These are phyloP conservation scores for Galeopterus variegatus DNA, from an alignment of 2,113 vertebrate species.

Conservation along the genomic window DNA sequence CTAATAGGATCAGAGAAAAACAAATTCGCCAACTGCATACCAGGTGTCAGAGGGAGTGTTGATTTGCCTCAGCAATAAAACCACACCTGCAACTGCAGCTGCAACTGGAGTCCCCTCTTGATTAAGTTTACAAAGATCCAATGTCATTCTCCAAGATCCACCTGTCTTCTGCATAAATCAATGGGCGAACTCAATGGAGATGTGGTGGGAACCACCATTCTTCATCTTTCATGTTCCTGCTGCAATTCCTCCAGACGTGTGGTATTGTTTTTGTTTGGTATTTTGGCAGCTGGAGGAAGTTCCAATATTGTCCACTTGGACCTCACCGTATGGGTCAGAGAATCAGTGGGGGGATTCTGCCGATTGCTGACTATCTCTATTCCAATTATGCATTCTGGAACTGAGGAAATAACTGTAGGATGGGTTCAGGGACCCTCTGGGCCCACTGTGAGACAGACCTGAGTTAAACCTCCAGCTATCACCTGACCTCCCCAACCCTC, in stretches of 20 bases:
- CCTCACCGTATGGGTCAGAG: neutral
- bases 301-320: neutral
- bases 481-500: neutral
- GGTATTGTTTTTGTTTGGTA: fast-evolving
- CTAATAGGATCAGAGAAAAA: neutral
- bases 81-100: neutral
- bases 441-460: neutral
- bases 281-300: neutral
- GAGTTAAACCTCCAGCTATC: neutral
- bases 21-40: neutral
- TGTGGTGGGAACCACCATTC: neutral
- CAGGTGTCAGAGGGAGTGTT: neutral
- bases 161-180: neutral
- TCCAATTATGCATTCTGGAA: no score
- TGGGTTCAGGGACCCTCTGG: neutral
- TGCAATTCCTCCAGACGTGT: neutral
- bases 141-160: neutral
- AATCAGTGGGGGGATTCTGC: neutral
- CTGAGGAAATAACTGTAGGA: neutral
- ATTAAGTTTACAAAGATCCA: neutral
- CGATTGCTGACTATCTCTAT: neutral
- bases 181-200: neutral
- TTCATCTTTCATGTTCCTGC: neutral
- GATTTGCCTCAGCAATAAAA: neutral
- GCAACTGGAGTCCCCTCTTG: no score